These are phyloP conservation scores for Miltochrista miniata DNA, from an alignment of 2,888 invertebrate genomes.

Conservation along the genomic window DNA sequence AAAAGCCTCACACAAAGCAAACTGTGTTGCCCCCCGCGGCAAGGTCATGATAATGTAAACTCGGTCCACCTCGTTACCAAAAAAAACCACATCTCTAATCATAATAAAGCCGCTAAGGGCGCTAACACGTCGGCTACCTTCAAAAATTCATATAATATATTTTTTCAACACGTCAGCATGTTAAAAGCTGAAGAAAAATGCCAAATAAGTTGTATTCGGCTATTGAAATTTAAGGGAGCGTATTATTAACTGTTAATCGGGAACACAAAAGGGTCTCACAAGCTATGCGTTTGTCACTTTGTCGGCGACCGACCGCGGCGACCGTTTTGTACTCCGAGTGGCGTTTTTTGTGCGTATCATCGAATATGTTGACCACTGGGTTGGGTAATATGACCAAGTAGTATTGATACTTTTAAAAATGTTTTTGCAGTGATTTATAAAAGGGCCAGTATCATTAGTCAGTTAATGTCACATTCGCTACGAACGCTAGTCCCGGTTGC, in stretches of 20 bases:
- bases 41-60: too few relatives aligned
- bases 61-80: too few relatives aligned
- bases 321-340: constrained; percentile 43
- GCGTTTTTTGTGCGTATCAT: constrained; percentile 61
- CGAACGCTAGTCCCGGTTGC: too few relatives aligned
- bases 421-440: too few relatives aligned
- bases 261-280: constrained; percentile 49
- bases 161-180: constrained; percentile 20
- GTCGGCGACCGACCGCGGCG: constrained; percentile 46
- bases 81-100: too few relatives aligned
- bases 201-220: constrained; percentile 34
- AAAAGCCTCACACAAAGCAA: too few relatives aligned
- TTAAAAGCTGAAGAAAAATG: constrained; percentile 40
- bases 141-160: background rate
- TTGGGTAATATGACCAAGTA: constrained; percentile 21
- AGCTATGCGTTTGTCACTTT: constrained; percentile 60
- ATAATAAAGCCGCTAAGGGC: too few relatives aligned
- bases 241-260: constrained; percentile 68
- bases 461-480: too few relatives aligned
- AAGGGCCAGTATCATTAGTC: too few relatives aligned
- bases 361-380: constrained; percentile 59
- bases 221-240: constrained; percentile 37
- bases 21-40: too few relatives aligned
- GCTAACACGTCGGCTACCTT: too few relatives aligned
- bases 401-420: constrained; percentile 27